These are phyloP conservation scores for Aurelia aurita complex sp. Pacific DNA, from an alignment of 30 jellyfish, hydroid and myxozoan genomes.

Conservation along the genomic window DNA sequence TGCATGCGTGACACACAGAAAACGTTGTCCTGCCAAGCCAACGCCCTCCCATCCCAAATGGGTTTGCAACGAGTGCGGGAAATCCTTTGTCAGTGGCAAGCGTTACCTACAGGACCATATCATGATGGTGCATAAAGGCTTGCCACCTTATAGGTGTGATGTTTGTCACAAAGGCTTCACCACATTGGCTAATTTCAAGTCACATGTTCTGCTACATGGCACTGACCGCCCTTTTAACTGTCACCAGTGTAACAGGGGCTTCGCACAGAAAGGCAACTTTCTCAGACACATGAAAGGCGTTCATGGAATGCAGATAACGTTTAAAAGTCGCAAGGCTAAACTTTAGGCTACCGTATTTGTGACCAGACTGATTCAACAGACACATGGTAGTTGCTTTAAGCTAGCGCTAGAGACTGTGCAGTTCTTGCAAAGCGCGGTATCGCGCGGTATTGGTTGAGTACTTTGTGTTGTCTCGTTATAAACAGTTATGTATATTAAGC, in stretches of 20 bases:
- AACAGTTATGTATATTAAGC: no score
- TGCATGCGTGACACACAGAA: conserved; percentile 33
- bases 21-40: conserved; percentile 53
- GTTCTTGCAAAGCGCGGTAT: no score
- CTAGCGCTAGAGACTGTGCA: no score
- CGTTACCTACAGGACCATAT: conserved; percentile 60
- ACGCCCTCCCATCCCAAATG: conserved; percentile 20
- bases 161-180: conserved; percentile 59
- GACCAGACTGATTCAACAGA: no score
- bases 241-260: conserved; percentile 50
- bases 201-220: conserved; percentile 48
- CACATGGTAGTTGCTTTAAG: no score
- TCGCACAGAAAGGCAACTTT: conserved; percentile 70
- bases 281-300: conserved; percentile 59
- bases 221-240: conserved; percentile 59
- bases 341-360: not conserved
- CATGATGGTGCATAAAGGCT: conserved; percentile 59
- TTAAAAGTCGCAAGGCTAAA: conserved; percentile 43
- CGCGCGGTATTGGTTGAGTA: no score
- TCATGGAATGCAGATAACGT: conserved; percentile 35
- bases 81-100: conserved; percentile 49
- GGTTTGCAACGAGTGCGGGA: conserved; percentile 81
- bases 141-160: conserved; percentile 55
- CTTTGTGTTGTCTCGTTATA: no score
- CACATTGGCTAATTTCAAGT: conserved; percentile 56